phyloP scores from a whole-genome alignment of 92 coral and sea anemone genomes.

The Bergia puertoricense region DNA sequence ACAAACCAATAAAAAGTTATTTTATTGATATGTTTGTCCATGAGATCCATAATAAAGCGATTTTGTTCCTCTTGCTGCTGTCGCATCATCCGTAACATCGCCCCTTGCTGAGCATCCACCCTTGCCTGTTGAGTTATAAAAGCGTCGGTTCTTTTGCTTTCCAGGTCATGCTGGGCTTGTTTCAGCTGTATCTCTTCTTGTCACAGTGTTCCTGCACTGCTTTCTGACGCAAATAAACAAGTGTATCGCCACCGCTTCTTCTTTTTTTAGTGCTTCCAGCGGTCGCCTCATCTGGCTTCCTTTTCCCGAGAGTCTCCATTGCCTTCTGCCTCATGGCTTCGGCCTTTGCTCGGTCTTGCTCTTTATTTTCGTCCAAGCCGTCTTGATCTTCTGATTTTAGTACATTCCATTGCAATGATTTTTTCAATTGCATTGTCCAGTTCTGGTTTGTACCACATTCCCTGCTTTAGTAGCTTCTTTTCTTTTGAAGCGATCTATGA shows the following conservation, averaged over 20 bases:
- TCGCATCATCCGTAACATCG: constrained; percentile 28
- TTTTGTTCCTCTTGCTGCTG: constrained; percentile 29
- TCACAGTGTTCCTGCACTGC: constrained; percentile 22
- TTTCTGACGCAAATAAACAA: constrained; percentile 24
- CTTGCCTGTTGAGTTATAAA: neutral
- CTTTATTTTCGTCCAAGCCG: constrained; percentile 32
- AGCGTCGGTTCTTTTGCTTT: constrained; percentile 23
- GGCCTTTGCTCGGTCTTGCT: constrained; percentile 45
- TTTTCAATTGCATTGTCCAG: constrained; percentile 49
- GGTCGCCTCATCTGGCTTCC: neutral
- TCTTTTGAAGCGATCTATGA: constrained; percentile 43
- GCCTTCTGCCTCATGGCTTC: constrained; percentile 47
- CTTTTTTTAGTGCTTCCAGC: constrained; percentile 11
- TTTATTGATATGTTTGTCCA: constrained; percentile 36
- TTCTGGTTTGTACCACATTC: constrained; percentile 46
- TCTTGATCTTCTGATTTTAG: constrained; percentile 40
- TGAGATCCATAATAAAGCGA: constrained; percentile 16
- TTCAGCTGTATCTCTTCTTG: constrained; percentile 26
- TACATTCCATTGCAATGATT: constrained; percentile 46
- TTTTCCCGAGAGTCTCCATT: constrained; percentile 30
- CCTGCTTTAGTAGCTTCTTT: constrained; percentile 36
- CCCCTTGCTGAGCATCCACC: neutral
- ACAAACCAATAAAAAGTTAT: constrained; percentile 18
- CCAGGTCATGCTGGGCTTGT: constrained; percentile 33
- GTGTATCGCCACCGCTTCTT: constrained; percentile 17